Evolutionary conservation across 2,888 invertebrate species (phyloP).

Genomic region (Villa cingulata): DNA sequence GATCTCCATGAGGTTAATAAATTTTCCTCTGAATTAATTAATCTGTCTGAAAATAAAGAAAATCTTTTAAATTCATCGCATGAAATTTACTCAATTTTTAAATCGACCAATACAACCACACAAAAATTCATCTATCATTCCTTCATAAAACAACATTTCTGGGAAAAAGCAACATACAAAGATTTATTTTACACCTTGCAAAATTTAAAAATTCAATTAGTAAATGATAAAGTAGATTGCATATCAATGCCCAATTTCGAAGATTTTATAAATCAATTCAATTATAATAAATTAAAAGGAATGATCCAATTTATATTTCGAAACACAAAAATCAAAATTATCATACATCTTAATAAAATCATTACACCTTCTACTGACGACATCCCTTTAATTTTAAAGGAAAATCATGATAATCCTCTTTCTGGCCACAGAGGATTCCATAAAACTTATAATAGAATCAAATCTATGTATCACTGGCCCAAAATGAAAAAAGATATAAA

Average conservation of each 20-base stretch:
- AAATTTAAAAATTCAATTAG: slow-evolving; percentile 3
- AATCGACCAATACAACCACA: slow-evolving; percentile 3
- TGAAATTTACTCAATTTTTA: slow-evolving; percentile 7
- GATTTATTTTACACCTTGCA: slow-evolving; percentile 6
- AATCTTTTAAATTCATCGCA: not conserved
- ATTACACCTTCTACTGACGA: not conserved
- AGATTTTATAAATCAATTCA: slow-evolving; percentile 5
- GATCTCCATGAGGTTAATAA: no score
- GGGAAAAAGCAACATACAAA: slow-evolving; percentile 1
- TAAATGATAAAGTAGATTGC: slow-evolving; percentile 1
- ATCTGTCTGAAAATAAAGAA: no score
- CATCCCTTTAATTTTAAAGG: slow-evolving; percentile 8
- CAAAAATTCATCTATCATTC: slow-evolving; percentile 6
- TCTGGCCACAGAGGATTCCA: not conserved
- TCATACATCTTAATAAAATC: not conserved
- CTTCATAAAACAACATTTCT: slow-evolving; percentile 8
- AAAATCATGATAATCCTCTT: slow-evolving; percentile 8
- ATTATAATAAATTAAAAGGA: slow-evolving; percentile 5
- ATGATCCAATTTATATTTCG: slow-evolving; percentile 3
- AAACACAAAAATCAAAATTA: slow-evolving; percentile 5
- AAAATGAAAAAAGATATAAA: not conserved
- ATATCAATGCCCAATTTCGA: slow-evolving; percentile 5
- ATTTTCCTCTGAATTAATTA: no score
- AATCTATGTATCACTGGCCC: not conserved
- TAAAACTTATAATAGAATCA: not conserved